Evolutionary conservation across 2,113 vertebrate species (phyloP), one percentile per base, ranked within the genome.

Genomic region (Ceyx melanurus): DNA sequence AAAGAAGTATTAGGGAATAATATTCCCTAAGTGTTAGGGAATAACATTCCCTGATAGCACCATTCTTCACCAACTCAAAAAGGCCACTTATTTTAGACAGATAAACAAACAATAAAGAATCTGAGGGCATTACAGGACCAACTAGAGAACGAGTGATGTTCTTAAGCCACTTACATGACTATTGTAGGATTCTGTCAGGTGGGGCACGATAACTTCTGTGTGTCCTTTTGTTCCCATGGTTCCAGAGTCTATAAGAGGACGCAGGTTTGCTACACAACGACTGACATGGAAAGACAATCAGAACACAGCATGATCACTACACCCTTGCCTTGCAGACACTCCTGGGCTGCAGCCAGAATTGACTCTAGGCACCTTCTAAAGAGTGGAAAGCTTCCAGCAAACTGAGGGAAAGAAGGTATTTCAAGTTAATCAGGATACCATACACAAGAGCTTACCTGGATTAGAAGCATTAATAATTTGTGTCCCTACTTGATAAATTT

Each of bases 201-300:
- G 98, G 90, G 99, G 99, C 91, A 99, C 97, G 92, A 99, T 98
- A 72, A 99, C 97, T 97, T 99, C 99, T 1, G 99, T 99, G 96
- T 99, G 99, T 94, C 99, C 99, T 98, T 99, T 99, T 3, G 99
- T 99, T 95, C 99, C 99, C 99, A 99, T 99, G 40, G 99, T 99
- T 93, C 99, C 99, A 42, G 99, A 99, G 97, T 99, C 99, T 87
- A 99, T 97, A 74, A 99, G 98, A 91, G 99, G 98, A 87, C 97
- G 98, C 79, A 99, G 98, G 98, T 99, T 99, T 93, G 99, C 98
- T 95, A 99, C 97, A 66, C 98, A 98, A 78, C 99, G 99, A 91
- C 99, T 99, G 96, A 94, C 94, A 84, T 21, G 33, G 94, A 67
- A 92, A 93, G 68, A 95, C 40, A 92, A 70, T 94, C 65, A 93